Evolutionary conservation across 2,888 invertebrate genomes (phyloP).

Genomic region (Arenicola marina): DNA sequence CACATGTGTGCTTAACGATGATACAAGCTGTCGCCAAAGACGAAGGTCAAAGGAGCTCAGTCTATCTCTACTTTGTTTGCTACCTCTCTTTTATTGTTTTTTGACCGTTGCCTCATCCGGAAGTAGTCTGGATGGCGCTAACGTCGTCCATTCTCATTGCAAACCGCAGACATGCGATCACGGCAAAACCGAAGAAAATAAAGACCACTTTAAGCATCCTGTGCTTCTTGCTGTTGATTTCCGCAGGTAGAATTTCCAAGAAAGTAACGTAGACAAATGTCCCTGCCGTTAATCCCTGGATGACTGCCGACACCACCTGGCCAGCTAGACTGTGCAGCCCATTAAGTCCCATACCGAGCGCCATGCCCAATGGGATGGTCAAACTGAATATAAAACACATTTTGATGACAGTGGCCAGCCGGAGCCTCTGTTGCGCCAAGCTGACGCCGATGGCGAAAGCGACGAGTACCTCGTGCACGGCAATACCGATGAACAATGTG

Average conservation of each 20-base stretch:
- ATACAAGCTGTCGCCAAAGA: no score
- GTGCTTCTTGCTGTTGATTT: conserved; percentile 24
- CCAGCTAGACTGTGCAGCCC: conserved; percentile 35
- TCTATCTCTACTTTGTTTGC: no score
- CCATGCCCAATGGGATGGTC: conserved; percentile 54
- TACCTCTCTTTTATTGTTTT: no score
- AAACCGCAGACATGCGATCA: conserved; percentile 19
- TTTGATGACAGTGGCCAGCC: conserved; percentile 34
- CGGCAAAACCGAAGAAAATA: conserved; percentile 40
- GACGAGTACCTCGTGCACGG: conserved; percentile 53
- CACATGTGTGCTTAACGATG: no score
- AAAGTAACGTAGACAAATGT: conserved; percentile 58
- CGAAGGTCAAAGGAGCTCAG: no score
- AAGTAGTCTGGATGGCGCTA: not conserved
- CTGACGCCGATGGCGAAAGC: conserved; percentile 55
- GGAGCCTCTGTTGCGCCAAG: conserved; percentile 41
- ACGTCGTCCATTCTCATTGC: not conserved
- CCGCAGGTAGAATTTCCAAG: conserved; percentile 51
- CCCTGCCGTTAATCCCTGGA: conserved; percentile 56
- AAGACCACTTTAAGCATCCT: conserved; percentile 40
- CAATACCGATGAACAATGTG: conserved; percentile 52
- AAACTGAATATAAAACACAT: conserved; percentile 45
- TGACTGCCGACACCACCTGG: conserved; percentile 44
- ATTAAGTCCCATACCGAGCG: conserved; percentile 46
- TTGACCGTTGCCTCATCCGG: no score